Percentiles rank a stretch among this genome's conserved stretches.
Conservation (phyloP, 2,113 vertebrate species). For the Ptilonorhynchus violaceus region DNA sequence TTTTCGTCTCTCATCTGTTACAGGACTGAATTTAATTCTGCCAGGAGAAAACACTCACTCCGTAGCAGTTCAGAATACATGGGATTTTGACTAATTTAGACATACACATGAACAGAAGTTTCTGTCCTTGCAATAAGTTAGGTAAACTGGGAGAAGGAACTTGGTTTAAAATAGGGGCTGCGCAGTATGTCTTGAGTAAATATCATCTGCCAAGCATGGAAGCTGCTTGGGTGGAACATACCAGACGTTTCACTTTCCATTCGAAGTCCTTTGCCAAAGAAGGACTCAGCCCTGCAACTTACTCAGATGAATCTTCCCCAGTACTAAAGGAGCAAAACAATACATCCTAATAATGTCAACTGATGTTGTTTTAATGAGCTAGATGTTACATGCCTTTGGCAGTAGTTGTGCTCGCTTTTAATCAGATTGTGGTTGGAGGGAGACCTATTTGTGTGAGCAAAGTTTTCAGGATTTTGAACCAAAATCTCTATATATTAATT, state of each 20-base stretch:
- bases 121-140: background rate
- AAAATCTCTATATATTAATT: background rate
- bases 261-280: slow-evolving; percentile 43
- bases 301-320: background rate
- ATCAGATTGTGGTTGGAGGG: background rate
- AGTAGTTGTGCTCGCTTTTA: background rate
- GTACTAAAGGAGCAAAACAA: slow-evolving; percentile 1
- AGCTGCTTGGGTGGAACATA: slow-evolving; percentile 2
- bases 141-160: background rate
- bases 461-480: background rate
- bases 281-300: slow-evolving; percentile 9
- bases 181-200: background rate
- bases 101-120: background rate
- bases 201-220: background rate
- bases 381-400: background rate
- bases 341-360: slow-evolving; percentile 31
- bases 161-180: background rate
- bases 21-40: background rate
- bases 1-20: background rate
- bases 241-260: background rate
- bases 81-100: background rate
- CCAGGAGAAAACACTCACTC: background rate
- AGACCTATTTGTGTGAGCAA: background rate
- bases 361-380: slow-evolving; percentile 22
- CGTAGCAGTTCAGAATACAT: background rate